These are phyloP conservation scores for Lipophrys pholis DNA, from an alignment of 2,113 vertebrate species.

Conservation along the genomic window DNA sequence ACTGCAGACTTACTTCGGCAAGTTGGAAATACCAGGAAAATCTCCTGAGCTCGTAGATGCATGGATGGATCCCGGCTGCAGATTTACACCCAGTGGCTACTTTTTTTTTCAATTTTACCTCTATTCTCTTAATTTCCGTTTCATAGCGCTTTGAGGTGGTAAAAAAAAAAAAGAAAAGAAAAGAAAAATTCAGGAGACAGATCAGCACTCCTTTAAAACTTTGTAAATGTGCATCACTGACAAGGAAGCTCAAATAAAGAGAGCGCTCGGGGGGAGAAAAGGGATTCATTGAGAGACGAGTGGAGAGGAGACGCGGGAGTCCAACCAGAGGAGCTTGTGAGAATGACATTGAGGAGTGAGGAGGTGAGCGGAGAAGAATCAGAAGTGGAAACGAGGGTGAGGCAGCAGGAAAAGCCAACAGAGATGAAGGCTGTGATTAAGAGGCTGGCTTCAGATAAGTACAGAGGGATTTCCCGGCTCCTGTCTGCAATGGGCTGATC, in stretches of 20 bases:
- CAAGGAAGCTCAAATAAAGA: slow-evolving; percentile 26
- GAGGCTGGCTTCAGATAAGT: slow-evolving; percentile 60
- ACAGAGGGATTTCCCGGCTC: slow-evolving; percentile 68
- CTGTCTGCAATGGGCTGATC: slow-evolving; percentile 65
- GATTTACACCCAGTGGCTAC: slow-evolving; percentile 13
- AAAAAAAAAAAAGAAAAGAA: neutral
- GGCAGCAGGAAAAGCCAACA: slow-evolving; percentile 52
- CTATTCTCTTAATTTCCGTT: slow-evolving; percentile 19
- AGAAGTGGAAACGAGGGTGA: slow-evolving; percentile 29
- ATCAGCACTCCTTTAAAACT: slow-evolving; percentile 33
- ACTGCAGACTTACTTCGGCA: slow-evolving; percentile 57
- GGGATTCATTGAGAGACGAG: slow-evolving; percentile 40
- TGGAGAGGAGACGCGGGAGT: slow-evolving; percentile 38
- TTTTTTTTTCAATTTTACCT: slow-evolving; percentile 11
- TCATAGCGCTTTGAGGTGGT: slow-evolving; percentile 15
- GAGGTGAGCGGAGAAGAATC: slow-evolving; percentile 41
- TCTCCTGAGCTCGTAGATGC: slow-evolving; percentile 57
- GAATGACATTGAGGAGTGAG: slow-evolving; percentile 38
- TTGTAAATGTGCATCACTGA: slow-evolving; percentile 28
- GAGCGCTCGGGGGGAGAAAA: slow-evolving; percentile 22
- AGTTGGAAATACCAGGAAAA: slow-evolving; percentile 60
- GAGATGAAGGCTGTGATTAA: slow-evolving; percentile 76
- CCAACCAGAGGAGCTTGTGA: slow-evolving; percentile 9
- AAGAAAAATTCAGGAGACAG: neutral
- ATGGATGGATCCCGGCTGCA: slow-evolving; percentile 32